Evolutionary conservation across 2,797 vertebrate species (phyloP).

Genomic region (Lepus townsendii): DNA sequence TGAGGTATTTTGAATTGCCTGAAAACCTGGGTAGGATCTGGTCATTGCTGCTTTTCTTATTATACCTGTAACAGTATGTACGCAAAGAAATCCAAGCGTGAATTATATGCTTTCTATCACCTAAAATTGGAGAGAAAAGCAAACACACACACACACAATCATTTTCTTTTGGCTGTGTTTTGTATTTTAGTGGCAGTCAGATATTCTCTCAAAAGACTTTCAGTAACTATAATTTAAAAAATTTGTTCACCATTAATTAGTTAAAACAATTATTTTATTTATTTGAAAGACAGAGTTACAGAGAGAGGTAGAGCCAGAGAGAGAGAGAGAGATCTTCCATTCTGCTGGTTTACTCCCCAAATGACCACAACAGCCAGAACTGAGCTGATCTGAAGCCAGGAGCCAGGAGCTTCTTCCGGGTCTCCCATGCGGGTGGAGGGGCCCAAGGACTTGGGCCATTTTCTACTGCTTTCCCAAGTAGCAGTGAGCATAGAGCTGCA

Average conservation of each 20-base stretch:
- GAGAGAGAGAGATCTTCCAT: too few relatives aligned
- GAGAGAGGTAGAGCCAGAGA: too few relatives aligned
- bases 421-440: too few relatives aligned
- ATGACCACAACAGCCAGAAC: too few relatives aligned
- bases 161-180: background rate
- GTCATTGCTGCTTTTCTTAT: background rate
- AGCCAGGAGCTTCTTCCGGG: too few relatives aligned
- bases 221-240: background rate
- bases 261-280: too few relatives aligned
- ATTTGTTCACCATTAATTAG: background rate
- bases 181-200: background rate
- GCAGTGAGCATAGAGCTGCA: too few relatives aligned
- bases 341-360: too few relatives aligned
- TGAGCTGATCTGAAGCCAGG: too few relatives aligned
- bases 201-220: background rate
- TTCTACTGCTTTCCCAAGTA: too few relatives aligned
- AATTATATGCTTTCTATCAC: background rate
- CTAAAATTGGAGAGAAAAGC: background rate
- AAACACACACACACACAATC: background rate
- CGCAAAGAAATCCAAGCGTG: background rate
- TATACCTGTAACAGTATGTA: background rate
- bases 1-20: background rate
- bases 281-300: too few relatives aligned
- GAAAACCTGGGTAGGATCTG: background rate
- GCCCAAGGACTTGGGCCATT: too few relatives aligned